Evolutionary conservation across 2,797 vertebrate species (phyloP), one percentile per base, ranked within the genome.

Genomic region (Setipinna tenuifilis): DNA sequence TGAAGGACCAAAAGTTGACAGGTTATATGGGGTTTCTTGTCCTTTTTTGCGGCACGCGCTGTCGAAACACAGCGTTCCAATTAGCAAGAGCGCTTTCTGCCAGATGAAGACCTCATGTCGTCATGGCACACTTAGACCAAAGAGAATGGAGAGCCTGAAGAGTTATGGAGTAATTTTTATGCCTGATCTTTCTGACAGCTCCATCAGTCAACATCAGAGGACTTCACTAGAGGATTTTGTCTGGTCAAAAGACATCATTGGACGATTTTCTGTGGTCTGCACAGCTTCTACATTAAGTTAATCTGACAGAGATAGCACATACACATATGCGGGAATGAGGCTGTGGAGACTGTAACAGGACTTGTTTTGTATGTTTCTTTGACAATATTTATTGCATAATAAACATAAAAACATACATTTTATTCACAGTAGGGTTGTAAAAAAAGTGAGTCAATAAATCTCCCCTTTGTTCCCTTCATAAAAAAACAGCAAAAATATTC

Each of bases 401-500:
- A 41, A 48, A 68, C 59, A 82, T 62, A 62, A 65, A 71, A 71
- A 62, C 31, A 57, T 25, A 68, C 65, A 71, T 82, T 54, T 14
- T 16, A 82, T 82, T 82, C 80, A 85, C 84, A 85, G 84, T 68
- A 65, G 59, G 65, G 44, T 85, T 23, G 58, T 75, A 83, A 83
- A 31, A 59, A 58, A 50, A 41, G 35, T 44, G 23, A 28, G 31
- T 80, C 48, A 61, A 71, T 71, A 71, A 84, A 17, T 78, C 25
- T 82, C 11, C 46, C 75, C 57, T 82, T 28, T 31, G 28, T 25
- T 58, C 16, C 6, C 23, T 81, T 65, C 61, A 62, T n/a, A 48
- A 54, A 31, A 16, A 68, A 46, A 65, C n/a, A 2, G 17, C 3
- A 17, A 57, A 62, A n/a, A 62, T 62, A n/a, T n/a, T 25, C 2